phyloP scores from a whole-genome alignment of 2,113 vertebrate species.

The Phylloscopus trochiloides region DNA sequence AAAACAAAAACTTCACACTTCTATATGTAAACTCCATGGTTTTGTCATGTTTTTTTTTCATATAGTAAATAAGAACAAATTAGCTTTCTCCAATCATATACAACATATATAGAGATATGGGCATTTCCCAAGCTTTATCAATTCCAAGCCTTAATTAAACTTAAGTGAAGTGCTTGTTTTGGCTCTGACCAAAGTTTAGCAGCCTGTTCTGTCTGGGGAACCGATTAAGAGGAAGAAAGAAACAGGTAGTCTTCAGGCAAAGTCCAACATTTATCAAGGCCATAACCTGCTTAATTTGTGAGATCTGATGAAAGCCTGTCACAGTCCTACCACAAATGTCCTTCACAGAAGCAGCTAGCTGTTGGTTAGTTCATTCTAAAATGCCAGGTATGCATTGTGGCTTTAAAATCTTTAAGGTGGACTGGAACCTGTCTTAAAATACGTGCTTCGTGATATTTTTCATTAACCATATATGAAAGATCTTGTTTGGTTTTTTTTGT shows the following conservation, averaged over 20 bases:
- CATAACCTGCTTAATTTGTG: background rate
- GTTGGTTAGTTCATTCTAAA: background rate
- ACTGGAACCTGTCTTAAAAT: background rate
- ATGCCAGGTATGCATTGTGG: background rate
- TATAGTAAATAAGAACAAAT: background rate
- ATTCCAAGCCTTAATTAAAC: background rate
- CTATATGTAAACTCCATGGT: background rate
- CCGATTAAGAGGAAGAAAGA: background rate
- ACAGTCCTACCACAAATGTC: background rate
- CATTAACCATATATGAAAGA: background rate
- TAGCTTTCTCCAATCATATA: background rate
- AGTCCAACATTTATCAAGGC: background rate
- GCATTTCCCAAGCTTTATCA: background rate
- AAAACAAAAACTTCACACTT: background rate
- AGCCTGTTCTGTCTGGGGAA: background rate
- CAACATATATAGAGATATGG: rapidly evolving
- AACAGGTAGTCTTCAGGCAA: background rate
- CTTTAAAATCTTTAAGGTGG: background rate
- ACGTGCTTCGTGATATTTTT: background rate
- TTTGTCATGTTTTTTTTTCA: background rate
- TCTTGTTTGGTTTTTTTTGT: too few species aligned
- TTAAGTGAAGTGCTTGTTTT: background rate
- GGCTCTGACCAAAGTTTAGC: background rate
- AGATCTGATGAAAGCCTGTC: background rate
- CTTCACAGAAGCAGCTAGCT: background rate